Percentiles rank a stretch among this genome's conserved stretches.
Conservation (phyloP, 1,140 invertebrate species). For the Rhyzopertha dominica region DNA sequence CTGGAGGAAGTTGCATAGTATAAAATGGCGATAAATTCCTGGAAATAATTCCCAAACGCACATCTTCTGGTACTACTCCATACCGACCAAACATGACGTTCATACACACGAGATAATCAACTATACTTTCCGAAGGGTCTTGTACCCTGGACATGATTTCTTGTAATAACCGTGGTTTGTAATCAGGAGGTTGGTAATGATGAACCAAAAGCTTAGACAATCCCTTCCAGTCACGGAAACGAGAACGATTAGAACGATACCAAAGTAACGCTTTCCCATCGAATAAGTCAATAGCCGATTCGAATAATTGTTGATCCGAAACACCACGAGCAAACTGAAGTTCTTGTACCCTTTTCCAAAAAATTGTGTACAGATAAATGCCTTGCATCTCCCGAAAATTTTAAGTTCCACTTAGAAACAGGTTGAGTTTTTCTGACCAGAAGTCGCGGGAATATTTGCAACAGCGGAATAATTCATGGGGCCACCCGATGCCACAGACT, state of each 20-base stretch:
- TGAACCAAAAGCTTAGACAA: conserved; percentile 17
- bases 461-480: too few relatives aligned
- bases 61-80: too few relatives aligned
- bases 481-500: too few relatives aligned
- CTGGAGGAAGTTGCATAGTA: too few relatives aligned
- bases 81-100: conserved; percentile 29
- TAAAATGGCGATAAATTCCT: too few relatives aligned
- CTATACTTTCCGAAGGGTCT: too few relatives aligned
- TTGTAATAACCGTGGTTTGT: conserved; percentile 30
- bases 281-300: conserved; percentile 34
- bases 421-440: too few relatives aligned
- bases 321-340: conserved; percentile 20
- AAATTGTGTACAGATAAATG: conserved; percentile 19
- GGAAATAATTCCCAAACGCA: too few relatives aligned
- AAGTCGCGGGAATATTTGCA: too few relatives aligned
- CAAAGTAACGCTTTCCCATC: conserved; percentile 33
- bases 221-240: conserved; percentile 23
- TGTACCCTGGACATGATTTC: conserved; percentile 33
- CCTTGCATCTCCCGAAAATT: conserved; percentile 8
- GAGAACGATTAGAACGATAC: conserved; percentile 26
- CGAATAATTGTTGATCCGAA: conserved; percentile 21
- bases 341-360: conserved; percentile 25
- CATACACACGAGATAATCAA: conserved; percentile 35
- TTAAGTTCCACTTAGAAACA: conserved; percentile 14
- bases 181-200: conserved; percentile 33